Base-by-base conservation (phyloP, 2,888 invertebrate genomes). In the Scelioninae gen. 2 region DNA sequence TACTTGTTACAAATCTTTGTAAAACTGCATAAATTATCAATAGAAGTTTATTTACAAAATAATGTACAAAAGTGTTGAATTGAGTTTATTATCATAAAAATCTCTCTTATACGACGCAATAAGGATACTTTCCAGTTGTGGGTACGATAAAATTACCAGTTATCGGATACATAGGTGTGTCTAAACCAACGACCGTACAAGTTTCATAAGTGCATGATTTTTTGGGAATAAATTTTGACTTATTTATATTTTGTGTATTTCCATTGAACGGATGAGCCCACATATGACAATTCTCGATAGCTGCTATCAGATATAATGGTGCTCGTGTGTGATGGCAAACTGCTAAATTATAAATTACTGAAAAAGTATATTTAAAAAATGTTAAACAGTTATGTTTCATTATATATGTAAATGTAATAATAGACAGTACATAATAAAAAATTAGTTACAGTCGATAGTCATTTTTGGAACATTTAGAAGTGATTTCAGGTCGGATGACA, bases 181-280 rank as follows among this genome's bases (percentile, higher is more conserved):
- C 74, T 31, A 84, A 74, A 2, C 84, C 84, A 39, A 85, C 71
- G 0, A 78, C 75, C 6, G 78, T 75, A 43, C 86, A 86, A 4
- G 77, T 77, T n/a, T 79, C 60, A n/a, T 48, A 41, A 9, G 75
- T 72, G 63, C 84, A 84, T 9, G 63, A 70, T 4, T 74, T 58
- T 3, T 77, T 53, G 0, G 70, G 13, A 19, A 76, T 35, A 13
- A 65, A 77, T 31, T 73, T 73, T 31, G 39, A 25, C 37, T 67
- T 79, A 6, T 50, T 45, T 11, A 74, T 15, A 13, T 48, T 53
- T 5, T 73, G 63, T n/a, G 53, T 39, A 16, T 73, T 64, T 0
- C 72, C 57, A 28, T 76, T 58, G 46, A 76, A 79, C 41, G 77
- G 76, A 33, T 70, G 53, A 18, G 73, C 80, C 77, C 77, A 77